phyloP scores from a whole-genome alignment of 1,140 invertebrate species.

The Pseudachorutes palmiensis region DNA sequence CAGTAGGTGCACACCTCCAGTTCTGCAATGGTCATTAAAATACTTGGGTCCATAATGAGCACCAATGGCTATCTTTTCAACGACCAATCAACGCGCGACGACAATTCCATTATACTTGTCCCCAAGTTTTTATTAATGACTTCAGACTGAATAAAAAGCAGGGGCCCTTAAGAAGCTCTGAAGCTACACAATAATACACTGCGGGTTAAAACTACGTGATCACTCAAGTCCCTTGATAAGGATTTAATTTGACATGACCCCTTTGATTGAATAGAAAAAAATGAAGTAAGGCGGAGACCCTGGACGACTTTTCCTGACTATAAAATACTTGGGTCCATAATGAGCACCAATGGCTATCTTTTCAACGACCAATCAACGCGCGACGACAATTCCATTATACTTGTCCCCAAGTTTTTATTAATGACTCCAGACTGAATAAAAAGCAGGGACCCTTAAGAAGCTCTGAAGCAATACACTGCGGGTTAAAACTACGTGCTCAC shows the following conservation, averaged over 20 bases:
- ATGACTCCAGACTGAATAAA: background rate
- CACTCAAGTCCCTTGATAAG: constrained; percentile 24
- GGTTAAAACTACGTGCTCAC: constrained; percentile 13
- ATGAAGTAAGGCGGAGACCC: background rate
- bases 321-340: no score
- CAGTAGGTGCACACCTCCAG: no score
- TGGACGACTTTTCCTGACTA: background rate
- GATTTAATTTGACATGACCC: constrained; percentile 34
- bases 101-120: no score
- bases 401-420: background rate
- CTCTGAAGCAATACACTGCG: constrained; percentile 12
- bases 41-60: no score
- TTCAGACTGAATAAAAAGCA: background rate
- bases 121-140: background rate
- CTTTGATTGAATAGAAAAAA: constrained; percentile 33
- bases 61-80: no score
- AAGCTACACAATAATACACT: constrained; percentile 13
- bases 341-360: no score
- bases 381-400: no score
- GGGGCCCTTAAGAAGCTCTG: background rate
- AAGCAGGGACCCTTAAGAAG: background rate
- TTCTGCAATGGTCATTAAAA: no score
- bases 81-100: no score
- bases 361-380: no score
- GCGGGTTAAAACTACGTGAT: constrained; percentile 16